Base-by-base conservation (phyloP, 1,140 invertebrate genomes). In the Dysdera silvatica region DNA sequence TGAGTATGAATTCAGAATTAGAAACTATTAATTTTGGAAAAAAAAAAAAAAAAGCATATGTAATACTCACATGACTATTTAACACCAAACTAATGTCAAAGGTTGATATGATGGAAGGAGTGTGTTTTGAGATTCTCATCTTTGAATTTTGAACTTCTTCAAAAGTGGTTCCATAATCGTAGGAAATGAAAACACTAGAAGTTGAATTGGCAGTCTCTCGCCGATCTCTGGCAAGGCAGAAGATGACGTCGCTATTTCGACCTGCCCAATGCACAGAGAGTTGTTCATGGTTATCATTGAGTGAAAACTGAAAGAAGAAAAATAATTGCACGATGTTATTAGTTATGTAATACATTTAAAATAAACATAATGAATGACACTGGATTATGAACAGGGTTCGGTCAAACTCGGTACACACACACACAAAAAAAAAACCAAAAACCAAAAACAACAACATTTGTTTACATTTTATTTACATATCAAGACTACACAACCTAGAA, bases 241-340 rank as follows among this genome's bases (percentile, higher is more conserved):
- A 85, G 61, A 94, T 88, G 12, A 92, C 87, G 75, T 88, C 83
- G 43, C 87, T 89, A 20, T 83, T 83, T 72, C 88, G 85, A 26
- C 89, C 89, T 29, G 89, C 87, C 90, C 91, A 93, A 76, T 91
- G 86, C 1, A 93, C 88, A 80, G 91, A 87, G 68, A 94, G 75
- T 72, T 90, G 88, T 68, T 88, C 87, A 74, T 93, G 89, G 53
- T 83, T 85, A 74, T 91, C 89, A 77, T 90, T 88, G 10, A 93
- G 77, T 37, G 65, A 48, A 52, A 72, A 74, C 79, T 81, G 69
- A n/a, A 71, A 72, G 65, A 69, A 61, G 61, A 67, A 55, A 51
- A n/a, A n/a, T n/a, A n/a, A n/a, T n/a, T n/a, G n/a, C n/a, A n/a
- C n/a, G n/a, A n/a, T n/a, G n/a, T n/a, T n/a, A n/a, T n/a, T n/a